Percentiles rank a stretch among this genome's conserved stretches.
These are phyloP conservation scores for Ptilonorhynchus violaceus DNA, from an alignment of 2,113 vertebrate species.

Conservation along the genomic window DNA sequence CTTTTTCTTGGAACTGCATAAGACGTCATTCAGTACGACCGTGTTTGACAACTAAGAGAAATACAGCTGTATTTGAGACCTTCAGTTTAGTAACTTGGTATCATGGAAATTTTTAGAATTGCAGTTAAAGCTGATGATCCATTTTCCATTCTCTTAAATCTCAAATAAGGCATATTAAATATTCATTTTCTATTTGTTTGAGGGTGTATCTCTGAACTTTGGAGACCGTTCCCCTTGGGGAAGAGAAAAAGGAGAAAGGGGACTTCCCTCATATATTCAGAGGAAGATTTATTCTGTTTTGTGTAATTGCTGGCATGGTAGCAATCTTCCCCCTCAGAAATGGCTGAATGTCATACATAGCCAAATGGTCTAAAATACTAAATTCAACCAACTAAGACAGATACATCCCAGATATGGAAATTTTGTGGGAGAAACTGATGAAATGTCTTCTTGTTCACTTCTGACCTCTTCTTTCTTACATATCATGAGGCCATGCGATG, in stretches of 20 bases:
- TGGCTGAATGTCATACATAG: background rate
- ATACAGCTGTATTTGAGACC: background rate
- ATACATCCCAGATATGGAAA: background rate
- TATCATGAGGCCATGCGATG: background rate
- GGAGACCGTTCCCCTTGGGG: background rate
- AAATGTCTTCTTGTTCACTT: background rate
- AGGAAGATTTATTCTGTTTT: background rate
- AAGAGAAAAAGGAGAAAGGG: background rate
- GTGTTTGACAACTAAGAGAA: background rate
- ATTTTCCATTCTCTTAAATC: slow-evolving; percentile 12
- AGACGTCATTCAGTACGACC: background rate
- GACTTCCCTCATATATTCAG: background rate
- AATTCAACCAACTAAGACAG: background rate
- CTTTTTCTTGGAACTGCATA: background rate
- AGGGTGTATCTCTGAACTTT: background rate
- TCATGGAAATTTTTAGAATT: background rate
- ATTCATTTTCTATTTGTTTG: background rate
- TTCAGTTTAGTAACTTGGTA: background rate
- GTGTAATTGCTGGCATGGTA: background rate
- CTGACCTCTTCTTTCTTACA: background rate
- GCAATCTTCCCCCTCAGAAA: background rate
- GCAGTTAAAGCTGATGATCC: background rate
- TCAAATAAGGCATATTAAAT: background rate
- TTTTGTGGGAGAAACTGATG: background rate
- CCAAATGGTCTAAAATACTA: background rate